Evolutionary conservation across 2,888 invertebrate genomes (phyloP).

Genomic region (Nymphalis urticae): DNA sequence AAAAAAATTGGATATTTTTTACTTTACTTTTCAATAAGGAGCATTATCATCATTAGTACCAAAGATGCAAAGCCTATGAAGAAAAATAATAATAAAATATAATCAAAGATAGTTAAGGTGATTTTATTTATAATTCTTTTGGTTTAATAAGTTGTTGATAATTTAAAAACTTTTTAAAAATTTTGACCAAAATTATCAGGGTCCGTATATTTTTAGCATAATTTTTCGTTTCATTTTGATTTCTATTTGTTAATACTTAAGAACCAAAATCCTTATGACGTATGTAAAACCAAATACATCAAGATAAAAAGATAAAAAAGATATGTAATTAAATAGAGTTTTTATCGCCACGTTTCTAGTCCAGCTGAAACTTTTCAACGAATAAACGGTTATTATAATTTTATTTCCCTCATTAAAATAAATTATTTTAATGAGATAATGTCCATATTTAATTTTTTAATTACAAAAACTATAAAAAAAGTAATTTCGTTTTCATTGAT

Average conservation of each 20-base stretch:
- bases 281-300: slow-evolving; percentile 30
- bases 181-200: no score
- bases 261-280: slow-evolving; percentile 13
- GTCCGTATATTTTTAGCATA: no score
- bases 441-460: slow-evolving; percentile 8
- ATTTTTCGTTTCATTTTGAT: slow-evolving; percentile 3
- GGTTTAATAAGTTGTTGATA: no score
- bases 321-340: slow-evolving; percentile 35
- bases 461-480: not conserved
- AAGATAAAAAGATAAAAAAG: slow-evolving; percentile 31
- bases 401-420: slow-evolving; percentile 29
- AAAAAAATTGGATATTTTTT: no score
- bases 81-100: no score
- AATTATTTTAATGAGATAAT: no score
- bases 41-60: no score
- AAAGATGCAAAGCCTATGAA: no score
- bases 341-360: slow-evolving; percentile 34
- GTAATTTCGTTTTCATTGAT: not conserved
- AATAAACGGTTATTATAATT: slow-evolving; percentile 29
- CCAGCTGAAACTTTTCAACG: slow-evolving; percentile 30
- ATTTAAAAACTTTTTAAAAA: no score
- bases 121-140: no score
- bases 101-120: no score
- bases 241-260: slow-evolving; percentile 20
- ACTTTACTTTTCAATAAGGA: no score